A percentile compares a stretch with the other conserved stretches of the same genome.
Evolutionary conservation across 2,888 invertebrate species (phyloP).

Genomic region (Liposcelis brunnea): DNA sequence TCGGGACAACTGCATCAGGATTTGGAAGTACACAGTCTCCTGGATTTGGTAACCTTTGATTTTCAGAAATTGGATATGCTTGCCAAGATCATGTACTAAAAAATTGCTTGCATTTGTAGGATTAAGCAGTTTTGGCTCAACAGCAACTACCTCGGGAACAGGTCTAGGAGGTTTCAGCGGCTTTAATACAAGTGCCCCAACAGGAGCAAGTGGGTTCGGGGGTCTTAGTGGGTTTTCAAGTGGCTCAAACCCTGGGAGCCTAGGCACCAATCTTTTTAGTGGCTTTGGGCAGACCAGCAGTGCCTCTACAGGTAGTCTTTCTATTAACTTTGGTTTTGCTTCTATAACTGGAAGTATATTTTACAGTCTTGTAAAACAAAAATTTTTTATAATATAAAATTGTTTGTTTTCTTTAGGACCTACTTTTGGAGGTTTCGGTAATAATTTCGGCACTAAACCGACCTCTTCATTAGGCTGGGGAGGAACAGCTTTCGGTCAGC

Average conservation of each 20-base stretch:
- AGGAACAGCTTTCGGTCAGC: constrained; percentile 9
- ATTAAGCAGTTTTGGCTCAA: background rate
- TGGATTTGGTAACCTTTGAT: no score
- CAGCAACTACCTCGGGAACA: constrained; percentile 18
- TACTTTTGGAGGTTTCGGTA: constrained; percentile 17
- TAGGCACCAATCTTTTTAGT: constrained; percentile 21
- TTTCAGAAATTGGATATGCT: no score
- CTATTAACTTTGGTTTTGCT: no score
- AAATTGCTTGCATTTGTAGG: no score
- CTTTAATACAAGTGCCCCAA: constrained; percentile 18
- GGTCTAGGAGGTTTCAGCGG: constrained; percentile 19
- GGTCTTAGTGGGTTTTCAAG: constrained; percentile 24
- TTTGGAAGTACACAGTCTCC: no score
- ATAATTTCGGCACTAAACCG: constrained; percentile 14
- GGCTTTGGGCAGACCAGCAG: constrained; percentile 22
- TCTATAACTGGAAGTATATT: no score
- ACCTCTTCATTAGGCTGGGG: constrained; percentile 9
- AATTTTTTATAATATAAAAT: no score
- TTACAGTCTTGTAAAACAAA: no score
- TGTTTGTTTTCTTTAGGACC: no score
- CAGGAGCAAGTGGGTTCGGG: constrained; percentile 21
- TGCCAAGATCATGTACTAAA: no score
- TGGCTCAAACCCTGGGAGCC: constrained; percentile 18
- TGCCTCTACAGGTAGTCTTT: constrained; percentile 20
- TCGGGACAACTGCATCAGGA: no score